Percentiles rank a stretch among this genome's conserved stretches.
phyloP scores from a whole-genome alignment of 2,888 invertebrate species.

The Lochmaea capreae region DNA sequence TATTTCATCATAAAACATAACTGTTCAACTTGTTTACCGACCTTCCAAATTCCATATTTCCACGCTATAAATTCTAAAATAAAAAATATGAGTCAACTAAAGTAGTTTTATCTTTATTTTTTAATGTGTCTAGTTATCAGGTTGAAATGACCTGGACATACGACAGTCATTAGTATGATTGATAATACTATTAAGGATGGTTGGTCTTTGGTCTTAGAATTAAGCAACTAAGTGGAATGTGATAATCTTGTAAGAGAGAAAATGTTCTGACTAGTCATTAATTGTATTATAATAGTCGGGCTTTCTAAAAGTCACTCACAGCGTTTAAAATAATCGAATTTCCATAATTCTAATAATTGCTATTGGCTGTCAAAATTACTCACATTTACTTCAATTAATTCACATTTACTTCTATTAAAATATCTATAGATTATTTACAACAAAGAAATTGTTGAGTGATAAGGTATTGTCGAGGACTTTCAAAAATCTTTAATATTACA shows the following conservation, averaged over 20 bases:
- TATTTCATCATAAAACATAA: constrained; percentile 12
- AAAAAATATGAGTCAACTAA: constrained; percentile 18
- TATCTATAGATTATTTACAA: background rate
- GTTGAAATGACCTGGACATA: constrained; percentile 24
- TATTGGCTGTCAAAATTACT: background rate
- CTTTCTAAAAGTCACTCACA: constrained; percentile 25
- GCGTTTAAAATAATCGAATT: constrained; percentile 13
- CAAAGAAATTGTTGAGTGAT: background rate
- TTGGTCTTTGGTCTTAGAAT: constrained; percentile 22
- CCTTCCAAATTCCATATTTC: constrained; percentile 16
- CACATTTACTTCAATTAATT: constrained; percentile 7
- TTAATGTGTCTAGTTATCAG: constrained; percentile 25
- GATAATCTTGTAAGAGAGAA: constrained; percentile 29
- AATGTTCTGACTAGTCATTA: constrained; percentile 28
- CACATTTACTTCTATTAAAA: constrained; percentile 4
- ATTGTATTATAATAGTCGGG: constrained; percentile 24
- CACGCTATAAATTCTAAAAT: constrained; percentile 9
- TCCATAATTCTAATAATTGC: constrained; percentile 21
- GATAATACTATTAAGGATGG: constrained; percentile 30
- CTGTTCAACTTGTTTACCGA: constrained; percentile 8
- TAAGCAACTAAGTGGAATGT: constrained; percentile 30
- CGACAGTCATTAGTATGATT: constrained; percentile 27
- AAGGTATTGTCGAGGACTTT: background rate
- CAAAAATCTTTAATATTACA: too few relatives aligned
- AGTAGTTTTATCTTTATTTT: constrained; percentile 16